Evolutionary conservation across 2,113 vertebrate species (phyloP), one percentile per base, ranked within the genome.

Genomic region (Merops nubicus): DNA sequence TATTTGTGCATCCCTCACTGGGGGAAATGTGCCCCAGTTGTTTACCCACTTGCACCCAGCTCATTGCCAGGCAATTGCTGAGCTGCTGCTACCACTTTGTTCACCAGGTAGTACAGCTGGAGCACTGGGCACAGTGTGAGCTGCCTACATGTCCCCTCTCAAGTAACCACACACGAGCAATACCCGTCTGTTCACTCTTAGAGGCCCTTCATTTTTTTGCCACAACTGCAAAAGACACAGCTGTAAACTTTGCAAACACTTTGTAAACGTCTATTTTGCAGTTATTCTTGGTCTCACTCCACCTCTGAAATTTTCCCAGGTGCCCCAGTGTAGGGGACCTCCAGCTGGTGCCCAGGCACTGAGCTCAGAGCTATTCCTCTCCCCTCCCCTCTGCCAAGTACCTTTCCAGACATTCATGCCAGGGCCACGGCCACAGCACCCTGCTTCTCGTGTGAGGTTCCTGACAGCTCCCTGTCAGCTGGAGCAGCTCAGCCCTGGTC

Each of bases 81-180:
- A 36, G 40, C 25, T 38, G 54, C 9, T 79, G 3, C 65, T 17
- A 43, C 15, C 62, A 11, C 72, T 69, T 42, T 69, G 29, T 56
- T 69, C 43, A 10, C 16, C 45, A 22, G 56, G 8, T 54, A 3
- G 8, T 26, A 21, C 43, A 63, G 43, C 43, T 31, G 60, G 50
- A 88, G 84, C n/a, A 33, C 9, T 4, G 23, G 54, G 26, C 1
- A 0, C 38, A 11, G 48, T 45, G 50, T 70, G n/a, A 42, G 77
- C 47, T 84, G 25, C 56, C 51, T 29, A 11, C 51, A 19, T 1
- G 2, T 6, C 5, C 40, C 0, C 1, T 4, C 47, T 15, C 67
- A 17, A 2, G 31, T 28, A 77, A 13, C 64, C 72, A 78, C 45
- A 9, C 8, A 3, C 1, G 23, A 80, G 36, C 33, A 57, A 38